Evolutionary conservation across 2,113 vertebrate species (phyloP), one percentile per base, ranked within the genome.

Genomic region (Sinocyclocheilus anshuiensis): DNA sequence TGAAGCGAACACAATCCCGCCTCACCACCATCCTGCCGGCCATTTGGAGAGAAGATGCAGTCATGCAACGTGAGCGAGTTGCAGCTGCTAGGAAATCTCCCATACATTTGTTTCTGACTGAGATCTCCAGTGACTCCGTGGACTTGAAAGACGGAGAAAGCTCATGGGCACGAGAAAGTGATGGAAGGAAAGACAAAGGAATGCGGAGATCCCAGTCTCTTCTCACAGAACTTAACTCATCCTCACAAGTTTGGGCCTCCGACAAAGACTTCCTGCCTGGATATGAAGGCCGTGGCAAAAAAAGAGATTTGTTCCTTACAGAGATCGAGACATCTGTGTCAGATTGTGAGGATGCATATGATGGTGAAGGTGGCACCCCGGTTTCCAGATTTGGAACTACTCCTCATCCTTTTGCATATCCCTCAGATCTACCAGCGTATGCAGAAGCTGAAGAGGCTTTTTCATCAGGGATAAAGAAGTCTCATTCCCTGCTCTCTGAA

Each of bases 1-100:
- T 95, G 94, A 95, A 94, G 50, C 92, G 95, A 87, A 95, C 95
- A 61, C 94, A 95, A 91, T 95, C 95, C 6, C 94, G 94, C 15
- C 95, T 95, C 1, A 93, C 94, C 88, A 95, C 94, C 48, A 95
- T 95, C 85, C 92, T 95, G 9, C 95, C 94, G 0, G 92, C 91
- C 48, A 94, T 95, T 81, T 95, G 95, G 95, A 94, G 91, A 72
- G 94, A 95, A 86, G 94, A 95, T 33, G 94, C 94, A 24, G 93
- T 94, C 85, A 89, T 94, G 83, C 93, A 93, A 81, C 92, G 92
- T 18, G 93, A 95, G 55, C 83, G 84, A 50, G 89, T 93, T 15
- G 87, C 92, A 0, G 90, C 94, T 2, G 91, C 92, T 48, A 93
- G 87, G 86, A 95, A 94, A 89, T 96, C 94, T 72, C 95, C 95